Evolutionary conservation across 2,113 vertebrate genomes (phyloP).

Genomic region (Ptilonorhynchus violaceus): DNA sequence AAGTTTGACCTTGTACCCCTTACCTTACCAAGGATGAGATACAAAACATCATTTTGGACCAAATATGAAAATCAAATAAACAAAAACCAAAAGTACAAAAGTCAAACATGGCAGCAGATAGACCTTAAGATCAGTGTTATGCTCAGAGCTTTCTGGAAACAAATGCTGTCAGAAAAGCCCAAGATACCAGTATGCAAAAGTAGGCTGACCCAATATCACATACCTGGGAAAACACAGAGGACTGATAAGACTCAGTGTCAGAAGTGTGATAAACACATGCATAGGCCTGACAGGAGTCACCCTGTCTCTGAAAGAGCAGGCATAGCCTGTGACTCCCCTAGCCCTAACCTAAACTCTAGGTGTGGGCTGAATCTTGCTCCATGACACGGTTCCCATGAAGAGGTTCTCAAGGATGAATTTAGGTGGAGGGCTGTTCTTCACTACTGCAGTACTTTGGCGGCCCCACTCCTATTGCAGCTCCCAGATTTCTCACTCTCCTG

Average conservation of each 20-base stretch:
- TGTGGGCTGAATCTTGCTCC: not conserved
- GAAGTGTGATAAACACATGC: not conserved
- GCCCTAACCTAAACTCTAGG: not conserved
- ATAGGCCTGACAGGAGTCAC: not conserved
- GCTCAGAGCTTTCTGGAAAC: not conserved
- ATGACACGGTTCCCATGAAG: not conserved
- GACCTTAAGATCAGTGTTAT: not conserved
- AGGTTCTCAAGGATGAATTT: not conserved
- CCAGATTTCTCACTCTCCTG: not conserved
- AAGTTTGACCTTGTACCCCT: not conserved
- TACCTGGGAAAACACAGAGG: not conserved
- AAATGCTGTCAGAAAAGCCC: not conserved
- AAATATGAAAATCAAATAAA: not conserved
- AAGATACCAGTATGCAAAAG: not conserved
- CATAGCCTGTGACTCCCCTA: not conserved
- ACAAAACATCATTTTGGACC: not conserved
- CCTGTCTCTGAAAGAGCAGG: not conserved
- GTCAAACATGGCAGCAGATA: not conserved
- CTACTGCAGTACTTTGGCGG: not conserved
- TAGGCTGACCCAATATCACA: not conserved
- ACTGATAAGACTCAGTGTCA: not conserved
- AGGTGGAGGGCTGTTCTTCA: not conserved
- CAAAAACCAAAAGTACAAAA: not conserved
- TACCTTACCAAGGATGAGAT: not conserved
- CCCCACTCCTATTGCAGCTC: not conserved